Evolutionary conservation across 2,888 invertebrate species (phyloP), one percentile per base, ranked within the genome.

Genomic region (Orchesella flavescens): DNA sequence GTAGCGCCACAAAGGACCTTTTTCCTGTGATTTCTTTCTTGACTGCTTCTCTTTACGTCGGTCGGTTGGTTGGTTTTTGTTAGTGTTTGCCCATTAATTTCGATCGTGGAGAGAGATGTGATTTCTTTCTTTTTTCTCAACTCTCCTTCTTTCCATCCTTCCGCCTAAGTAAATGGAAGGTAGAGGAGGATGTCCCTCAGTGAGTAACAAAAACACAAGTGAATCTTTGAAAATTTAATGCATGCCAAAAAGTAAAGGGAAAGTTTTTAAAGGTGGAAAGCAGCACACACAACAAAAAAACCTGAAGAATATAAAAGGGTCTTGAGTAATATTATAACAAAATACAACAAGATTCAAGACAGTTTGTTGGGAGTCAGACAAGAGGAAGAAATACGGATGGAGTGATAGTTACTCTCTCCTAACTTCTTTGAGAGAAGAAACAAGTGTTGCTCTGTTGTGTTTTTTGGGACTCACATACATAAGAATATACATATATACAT

Each of bases 181-280:
- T 34, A 63, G 49, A 76, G 24, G 66, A 66, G 63, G 65, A 61
- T 69, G 77, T 77, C 77, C 77, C 77, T 61, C 23, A 77, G 77
- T 69, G 77, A 69, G 77, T 77, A 77, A 77, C 77, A 77, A 77
- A 77, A 77, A 77, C 76, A 76, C 77, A 77, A 77, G 77, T 77
- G 77, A 77, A 77, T 77, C 77, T 68, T 69, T 77, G 77, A 77
- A 77, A 77, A 77, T 77, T 77, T 77, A 77, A 77, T 77, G 77
- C 77, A 77, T 77, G 77, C 77, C 77, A 77, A 68, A 23, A 21
- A 75, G 61, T n/a, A 21, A 17, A 76, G 63, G 44, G 49, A 75
- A 73, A 46, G 24, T 65, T 75, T 75, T 53, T 49, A 19, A 63
- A 34, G 44, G 74, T 72, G 55, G 34, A 44, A 75, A 34, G 34